Base-by-base conservation (phyloP, 2,888 invertebrate genomes). In the Rhorus exstirpatorius region DNA sequence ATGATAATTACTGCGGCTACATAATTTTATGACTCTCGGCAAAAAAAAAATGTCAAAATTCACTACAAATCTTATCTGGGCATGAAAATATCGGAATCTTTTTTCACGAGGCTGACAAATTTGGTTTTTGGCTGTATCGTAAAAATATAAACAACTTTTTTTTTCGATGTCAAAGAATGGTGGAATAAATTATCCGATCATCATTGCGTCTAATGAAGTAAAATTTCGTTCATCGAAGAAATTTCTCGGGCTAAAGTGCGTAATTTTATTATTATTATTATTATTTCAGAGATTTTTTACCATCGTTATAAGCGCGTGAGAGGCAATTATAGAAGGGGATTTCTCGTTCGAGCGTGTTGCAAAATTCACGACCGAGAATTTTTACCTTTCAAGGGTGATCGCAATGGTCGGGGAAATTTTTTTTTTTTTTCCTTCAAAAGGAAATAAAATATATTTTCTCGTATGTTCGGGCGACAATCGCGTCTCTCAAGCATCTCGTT, bases 351-450 rank as follows among this genome's bases (percentile, higher is more conserved):
- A 68, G 44, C 72, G 70, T 78, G 63, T 74, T 51, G 68, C 35
- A 17, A 70, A 41, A 72, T 61, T 68, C 44, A 77, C 72, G 77
- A 63, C 76, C 77, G 68, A 81, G 78, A 82, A 82, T n/a, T 82
- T 75, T 78, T 70, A 35, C 78, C 78, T 82, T 82, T 82, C 78
- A 82, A 82, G 78, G 82, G 74, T 78, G 75, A 77, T 44, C 53
- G 68, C 67, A 35, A 35, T 55, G 68, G 44, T 53, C 65, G 63
- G 35, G 38, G 12, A 31, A 31, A n/a, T 7, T 53, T 68, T 53
- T 51, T 46, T 38, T 44, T 46, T 46, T 26, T n/a, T 2, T 38
- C 31, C 21, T 53, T 6, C 8, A n/a, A 55, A 26, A 60, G 58
- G 65, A 51, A 82, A 75, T 35, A n/a, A 60, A 72, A 61, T 68